Evolutionary conservation across 2,113 vertebrate genomes (phyloP).

Genomic region (Xiphophorus couchianus): DNA sequence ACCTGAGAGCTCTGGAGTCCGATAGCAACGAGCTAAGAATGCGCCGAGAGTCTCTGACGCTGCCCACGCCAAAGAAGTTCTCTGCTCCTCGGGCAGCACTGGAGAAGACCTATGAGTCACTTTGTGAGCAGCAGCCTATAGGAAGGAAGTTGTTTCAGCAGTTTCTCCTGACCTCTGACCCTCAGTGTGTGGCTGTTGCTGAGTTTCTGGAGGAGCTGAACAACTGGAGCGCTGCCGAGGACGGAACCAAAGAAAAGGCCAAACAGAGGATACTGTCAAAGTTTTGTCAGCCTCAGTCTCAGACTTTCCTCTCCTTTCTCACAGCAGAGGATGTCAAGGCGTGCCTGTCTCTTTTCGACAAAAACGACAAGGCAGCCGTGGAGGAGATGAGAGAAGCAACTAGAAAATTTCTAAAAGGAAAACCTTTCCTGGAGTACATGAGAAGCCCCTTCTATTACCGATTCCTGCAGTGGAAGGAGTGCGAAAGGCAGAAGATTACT

Average conservation of each 20-base stretch:
- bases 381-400: conserved; percentile 78
- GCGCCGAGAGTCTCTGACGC: conserved; percentile 74
- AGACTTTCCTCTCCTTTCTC: conserved; percentile 79
- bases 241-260: conserved; percentile 66
- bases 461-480: conserved; percentile 92
- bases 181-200: conserved; percentile 71
- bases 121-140: conserved; percentile 91
- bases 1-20: conserved; percentile 85
- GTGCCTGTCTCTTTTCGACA: conserved; percentile 74
- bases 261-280: conserved; percentile 76
- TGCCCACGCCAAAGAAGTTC: conserved; percentile 80
- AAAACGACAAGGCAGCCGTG: conserved; percentile 73
- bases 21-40: conserved; percentile 82
- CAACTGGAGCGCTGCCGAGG: conserved; percentile 84
- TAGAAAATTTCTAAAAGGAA: conserved; percentile 81
- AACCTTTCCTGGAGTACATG: conserved; percentile 87
- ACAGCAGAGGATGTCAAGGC: conserved; percentile 75
- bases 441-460: conserved; percentile 84
- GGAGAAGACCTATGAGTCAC: conserved; percentile 76
- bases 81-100: conserved; percentile 49
- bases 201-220: conserved; percentile 85
- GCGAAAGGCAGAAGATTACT: conserved; percentile 85
- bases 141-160: conserved; percentile 87
- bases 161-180: conserved; percentile 76
- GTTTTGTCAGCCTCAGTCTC: conserved; percentile 78